Evolutionary conservation across 1,140 invertebrate species (phyloP).

Genomic region (Bombus difficillimus): DNA sequence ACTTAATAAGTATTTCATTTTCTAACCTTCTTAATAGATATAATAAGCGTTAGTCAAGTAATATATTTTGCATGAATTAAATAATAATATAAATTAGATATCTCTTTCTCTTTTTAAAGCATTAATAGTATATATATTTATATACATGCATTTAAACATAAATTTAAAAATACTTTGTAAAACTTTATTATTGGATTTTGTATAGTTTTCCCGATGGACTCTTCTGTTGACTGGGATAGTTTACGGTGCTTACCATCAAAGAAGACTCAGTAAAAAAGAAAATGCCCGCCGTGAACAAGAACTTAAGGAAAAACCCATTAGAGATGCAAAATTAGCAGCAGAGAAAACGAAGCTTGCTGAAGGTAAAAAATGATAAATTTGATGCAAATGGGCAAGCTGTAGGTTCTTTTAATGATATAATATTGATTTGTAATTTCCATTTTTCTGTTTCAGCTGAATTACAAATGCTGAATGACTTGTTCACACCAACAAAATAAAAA

Average conservation of each 20-base stretch:
- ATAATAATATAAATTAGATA: neutral
- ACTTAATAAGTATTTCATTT: neutral
- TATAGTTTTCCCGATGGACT: conserved; percentile 89
- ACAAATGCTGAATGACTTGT: conserved; percentile 47
- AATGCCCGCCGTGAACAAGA: conserved; percentile 86
- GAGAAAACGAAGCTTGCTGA: conserved; percentile 85
- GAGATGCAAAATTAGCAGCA: conserved; percentile 87
- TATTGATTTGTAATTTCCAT: conserved; percentile 12
- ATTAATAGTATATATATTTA: conserved; percentile 9
- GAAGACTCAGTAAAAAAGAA: conserved; percentile 87
- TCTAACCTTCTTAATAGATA: conserved; percentile 3
- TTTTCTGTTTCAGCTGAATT: conserved; percentile 66
- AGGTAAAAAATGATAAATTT: conserved; percentile 74
- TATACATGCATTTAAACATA: conserved; percentile 4
- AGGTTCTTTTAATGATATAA: neutral
- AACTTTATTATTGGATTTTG: conserved; percentile 46
- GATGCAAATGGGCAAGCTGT: neutral
- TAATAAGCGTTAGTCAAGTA: neutral
- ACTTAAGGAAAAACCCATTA: conserved; percentile 85
- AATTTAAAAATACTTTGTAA: neutral
- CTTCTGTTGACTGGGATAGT: conserved; percentile 86
- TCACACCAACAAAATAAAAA: conserved; percentile 22
- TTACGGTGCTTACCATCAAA: conserved; percentile 89
- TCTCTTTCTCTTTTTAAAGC: neutral
- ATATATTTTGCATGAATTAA: neutral